Base-by-base conservation (phyloP, 1,140 invertebrate genomes). In the Chironomus tepperi region DNA sequence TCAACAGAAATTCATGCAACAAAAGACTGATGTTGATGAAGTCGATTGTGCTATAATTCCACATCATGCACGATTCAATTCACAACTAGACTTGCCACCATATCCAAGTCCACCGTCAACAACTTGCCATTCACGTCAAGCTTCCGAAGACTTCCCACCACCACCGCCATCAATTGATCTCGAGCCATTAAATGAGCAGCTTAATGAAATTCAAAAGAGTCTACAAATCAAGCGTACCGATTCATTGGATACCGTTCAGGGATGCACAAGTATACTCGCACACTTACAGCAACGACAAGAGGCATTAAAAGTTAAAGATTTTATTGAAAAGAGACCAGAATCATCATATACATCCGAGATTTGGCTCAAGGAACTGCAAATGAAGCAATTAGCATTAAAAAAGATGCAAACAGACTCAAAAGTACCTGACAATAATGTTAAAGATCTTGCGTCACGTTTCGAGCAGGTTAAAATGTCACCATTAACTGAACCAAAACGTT, bases 91-190 rank as follows among this genome's bases (percentile, higher is more conserved):
- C 47, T 84, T 93, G 43, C 91, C 91, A 1, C 93, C 93, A 0
- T 94, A 94, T 81, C 93, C 93, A 0, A 89, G 89, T 77, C 88
- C 91, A 2, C 86, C 89, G 74, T 86, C 87, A 77, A 93, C 91
- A 2, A 88, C 87, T 0, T 87, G 89, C 57, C 93, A 95, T 80
- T 94, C 92, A 1, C 85, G 92, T 75, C 93, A 95, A 82, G 87
- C 90, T 0, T 94, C 93, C 82, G 92, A 94, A 83, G 93, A 95
- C 77, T 95, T 95, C 78, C 93, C 93, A 43, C 93, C 93, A 18
- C 93, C 93, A 42, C 93, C 93, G 2, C 89, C 92, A 0, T 89
- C 90, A 2, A 84, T 92, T 67, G 90, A 92, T 75, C 82, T 90
- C 77, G 86, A 85, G 64, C 82, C 84, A 0, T 79, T 88, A 7